Evolutionary conservation across 2,888 invertebrate genomes (phyloP).

Genomic region (Folsomia candida): DNA sequence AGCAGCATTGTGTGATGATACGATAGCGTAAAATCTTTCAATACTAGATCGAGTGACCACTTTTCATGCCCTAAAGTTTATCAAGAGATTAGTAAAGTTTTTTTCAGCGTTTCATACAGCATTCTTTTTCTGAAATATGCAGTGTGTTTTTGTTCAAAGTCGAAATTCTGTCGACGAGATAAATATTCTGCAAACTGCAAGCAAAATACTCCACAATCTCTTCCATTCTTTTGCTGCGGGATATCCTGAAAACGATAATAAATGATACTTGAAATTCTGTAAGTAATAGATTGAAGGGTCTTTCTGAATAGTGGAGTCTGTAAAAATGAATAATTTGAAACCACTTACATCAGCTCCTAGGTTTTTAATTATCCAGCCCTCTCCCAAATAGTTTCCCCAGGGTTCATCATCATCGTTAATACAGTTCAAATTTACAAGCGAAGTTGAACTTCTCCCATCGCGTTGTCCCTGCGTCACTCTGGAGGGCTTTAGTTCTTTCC

Average conservation of each 20-base stretch:
- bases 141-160: slow-evolving; percentile 89
- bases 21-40: no score
- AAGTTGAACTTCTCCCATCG: not conserved
- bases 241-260: slow-evolving; percentile 62
- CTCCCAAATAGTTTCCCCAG: not conserved
- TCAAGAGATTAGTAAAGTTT: slow-evolving; percentile 15
- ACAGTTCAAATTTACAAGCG: not conserved
- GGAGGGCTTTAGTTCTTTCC: not conserved
- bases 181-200: slow-evolving; percentile 94
- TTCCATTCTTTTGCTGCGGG: slow-evolving; percentile 93
- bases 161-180: slow-evolving; percentile 69
- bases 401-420: not conserved
- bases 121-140: slow-evolving; percentile 87
- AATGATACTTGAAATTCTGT: not conserved
- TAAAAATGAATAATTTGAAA: no score
- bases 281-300: no score
- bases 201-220: slow-evolving; percentile 96
- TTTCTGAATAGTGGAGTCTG: not conserved
- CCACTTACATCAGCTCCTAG: not conserved
- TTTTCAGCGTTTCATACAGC: slow-evolving; percentile 73
- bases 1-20: no score
- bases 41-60: no score
- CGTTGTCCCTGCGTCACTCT: no score
- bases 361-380: not conserved
- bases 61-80: not conserved